Base-by-base conservation (phyloP, 2,797 vertebrate genomes). In the Chaetophractus vellerosus region DNA sequence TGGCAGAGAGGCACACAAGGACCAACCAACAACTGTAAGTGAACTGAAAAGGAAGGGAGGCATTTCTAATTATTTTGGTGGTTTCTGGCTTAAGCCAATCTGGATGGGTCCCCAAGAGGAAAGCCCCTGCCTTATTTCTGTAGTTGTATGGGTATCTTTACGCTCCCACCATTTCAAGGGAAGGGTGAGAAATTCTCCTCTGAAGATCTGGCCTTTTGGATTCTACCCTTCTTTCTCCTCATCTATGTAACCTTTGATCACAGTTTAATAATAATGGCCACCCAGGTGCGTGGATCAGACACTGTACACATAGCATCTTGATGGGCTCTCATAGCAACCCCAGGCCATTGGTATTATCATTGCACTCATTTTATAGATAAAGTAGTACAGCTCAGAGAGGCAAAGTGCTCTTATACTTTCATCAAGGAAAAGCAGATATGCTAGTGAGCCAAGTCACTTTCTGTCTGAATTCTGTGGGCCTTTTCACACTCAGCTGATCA, bases 11-110 rank as follows among this genome's bases (percentile, higher is more conserved):
- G 14, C 5, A n/a, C 12, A 31, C 23, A 86, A 94, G 78, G 78
- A 92, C 31, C 52, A 75, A 31, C 28, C n/a, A 92, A 23, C 14
- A 52, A 36, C 74, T 94, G 26, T 74, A 82, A 94, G 59, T 31
- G 38, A 96, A 66, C 4, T 48, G 75, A 91, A 94, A 74, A 61
- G 15, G 28, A 36, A n/a, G 28, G 10, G 59, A 18, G 14, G 0
- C 15, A 57, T 83, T 85, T 93, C 19, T 86, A 76, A 81, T 88
- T 72, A 85, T 78, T 75, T 88, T 90, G n/a, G 41, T 89, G 21
- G 9, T 89, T 78, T 96, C 76, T 93, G 55, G n/a, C 26, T 66
- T 72, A 81, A 83, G 23, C 31, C 9, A 95, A 19, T n/a, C 16
- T 78, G 2, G 55, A 23, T 41, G 71, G 80, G 10, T 1, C 4